Percentiles rank a stretch among this genome's conserved stretches.
Conservation (phyloP, 2,113 vertebrate species). For the Poecile atricapillus region DNA sequence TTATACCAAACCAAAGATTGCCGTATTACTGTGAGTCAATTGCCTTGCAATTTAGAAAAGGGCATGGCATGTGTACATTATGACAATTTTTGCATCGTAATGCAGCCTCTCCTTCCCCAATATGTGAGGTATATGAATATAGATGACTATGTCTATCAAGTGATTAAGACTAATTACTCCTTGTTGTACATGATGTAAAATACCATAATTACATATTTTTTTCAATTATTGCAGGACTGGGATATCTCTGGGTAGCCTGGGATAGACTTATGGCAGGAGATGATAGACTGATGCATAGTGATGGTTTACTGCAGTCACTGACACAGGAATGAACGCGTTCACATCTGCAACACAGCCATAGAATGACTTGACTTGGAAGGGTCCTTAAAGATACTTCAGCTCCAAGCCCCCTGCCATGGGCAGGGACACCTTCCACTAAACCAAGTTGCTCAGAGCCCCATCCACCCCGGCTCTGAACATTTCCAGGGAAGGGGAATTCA, state of each 20-base stretch:
- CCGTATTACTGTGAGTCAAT: background rate
- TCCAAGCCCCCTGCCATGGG: fast-evolving
- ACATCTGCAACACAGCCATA: background rate
- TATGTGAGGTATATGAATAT: background rate
- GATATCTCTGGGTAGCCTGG: background rate
- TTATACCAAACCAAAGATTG: background rate
- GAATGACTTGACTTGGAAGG: background rate
- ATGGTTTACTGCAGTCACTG: background rate
- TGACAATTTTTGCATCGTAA: background rate
- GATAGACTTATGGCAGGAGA: background rate
- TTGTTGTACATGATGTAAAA: background rate
- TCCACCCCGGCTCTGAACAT: background rate
- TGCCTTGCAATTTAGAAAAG: background rate
- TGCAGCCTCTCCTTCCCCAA: background rate
- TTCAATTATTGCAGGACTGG: background rate
- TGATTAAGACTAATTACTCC: background rate
- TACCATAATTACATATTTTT: background rate
- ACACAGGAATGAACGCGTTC: background rate
- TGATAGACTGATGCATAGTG: background rate
- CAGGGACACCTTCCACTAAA: background rate
- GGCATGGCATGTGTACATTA: background rate
- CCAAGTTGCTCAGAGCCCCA: background rate
- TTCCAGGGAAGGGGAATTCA: background rate
- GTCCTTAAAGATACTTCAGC: background rate
- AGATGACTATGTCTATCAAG: background rate